A percentile compares a stretch with the other conserved stretches of the same genome.
Evolutionary conservation across 2,797 vertebrate species (phyloP).

Genomic region (Yasuhikotakia modesta): DNA sequence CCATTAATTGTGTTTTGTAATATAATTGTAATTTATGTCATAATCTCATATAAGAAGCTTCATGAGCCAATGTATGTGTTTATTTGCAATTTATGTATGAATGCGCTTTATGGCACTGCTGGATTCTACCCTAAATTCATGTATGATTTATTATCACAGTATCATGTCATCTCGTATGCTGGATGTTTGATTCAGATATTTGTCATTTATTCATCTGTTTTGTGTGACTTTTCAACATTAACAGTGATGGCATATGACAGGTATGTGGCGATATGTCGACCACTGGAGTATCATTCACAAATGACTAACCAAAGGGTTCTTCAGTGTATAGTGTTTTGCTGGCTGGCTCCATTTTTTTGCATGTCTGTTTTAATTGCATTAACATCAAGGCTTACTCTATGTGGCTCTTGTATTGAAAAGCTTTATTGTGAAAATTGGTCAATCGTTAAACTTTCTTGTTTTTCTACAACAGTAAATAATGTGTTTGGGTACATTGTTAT

Average conservation of each 20-base stretch:
- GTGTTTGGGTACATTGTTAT: constrained; percentile 31
- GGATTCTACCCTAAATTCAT: constrained; percentile 55
- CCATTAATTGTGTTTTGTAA: constrained; percentile 49
- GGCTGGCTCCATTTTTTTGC: constrained; percentile 14
- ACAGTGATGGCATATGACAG: too few relatives aligned
- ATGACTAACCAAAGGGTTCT: too few relatives aligned
- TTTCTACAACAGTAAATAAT: constrained; percentile 27
- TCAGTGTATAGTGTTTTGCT: not conserved
- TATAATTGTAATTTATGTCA: constrained; percentile 25
- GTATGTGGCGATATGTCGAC: too few relatives aligned
- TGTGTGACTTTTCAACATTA: constrained; percentile 63
- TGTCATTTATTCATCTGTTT: constrained; percentile 49
- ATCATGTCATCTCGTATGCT: constrained; percentile 54
- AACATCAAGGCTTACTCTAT: constrained; percentile 9
- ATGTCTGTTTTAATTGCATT: not conserved
- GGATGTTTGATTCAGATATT: constrained; percentile 50
- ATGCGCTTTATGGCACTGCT: constrained; percentile 47
- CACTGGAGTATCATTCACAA: too few relatives aligned
- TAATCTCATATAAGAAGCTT: constrained; percentile 39
- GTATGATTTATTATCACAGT: constrained; percentile 38
- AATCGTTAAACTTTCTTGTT: constrained; percentile 34
- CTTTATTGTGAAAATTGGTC: constrained; percentile 51
- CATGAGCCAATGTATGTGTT: constrained; percentile 55
- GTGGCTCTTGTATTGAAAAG: constrained; percentile 39
- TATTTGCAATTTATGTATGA: constrained; percentile 48